Evolutionary conservation across 2,888 invertebrate species (phyloP).

Genomic region (Elmis aenea): DNA sequence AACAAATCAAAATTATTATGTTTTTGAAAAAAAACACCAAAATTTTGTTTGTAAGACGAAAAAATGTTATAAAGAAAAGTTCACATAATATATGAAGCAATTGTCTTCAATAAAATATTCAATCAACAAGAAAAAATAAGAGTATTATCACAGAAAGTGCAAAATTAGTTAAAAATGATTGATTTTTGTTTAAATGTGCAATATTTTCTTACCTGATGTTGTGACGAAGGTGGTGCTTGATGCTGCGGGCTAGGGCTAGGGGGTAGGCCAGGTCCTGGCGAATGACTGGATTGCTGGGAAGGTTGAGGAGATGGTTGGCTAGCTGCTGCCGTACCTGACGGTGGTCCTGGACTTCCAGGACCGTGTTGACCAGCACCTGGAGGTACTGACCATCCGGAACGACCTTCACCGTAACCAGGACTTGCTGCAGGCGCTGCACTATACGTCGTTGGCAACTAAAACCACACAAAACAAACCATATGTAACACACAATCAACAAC

Average conservation of each 20-base stretch:
- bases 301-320: conserved; percentile 46
- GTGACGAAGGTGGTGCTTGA: conserved; percentile 34
- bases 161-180: too few species aligned
- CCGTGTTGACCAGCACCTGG: conserved; percentile 40
- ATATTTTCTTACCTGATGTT: conserved; percentile 34
- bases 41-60: too few species aligned
- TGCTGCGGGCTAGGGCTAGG: conserved; percentile 57
- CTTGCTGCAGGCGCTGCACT: conserved; percentile 39
- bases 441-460: conserved; percentile 43
- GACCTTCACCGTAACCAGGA: conserved; percentile 41
- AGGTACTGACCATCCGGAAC: conserved; percentile 42
- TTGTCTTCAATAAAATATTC: too few species aligned
- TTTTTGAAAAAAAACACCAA: too few species aligned
- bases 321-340: conserved; percentile 38
- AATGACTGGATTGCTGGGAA: conserved; percentile 43
- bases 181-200: too few species aligned
- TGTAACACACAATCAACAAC: too few species aligned
- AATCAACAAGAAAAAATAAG: neutral
- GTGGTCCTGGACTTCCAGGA: conserved; percentile 38
- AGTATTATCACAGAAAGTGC: too few species aligned
- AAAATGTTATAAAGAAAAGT: too few species aligned
- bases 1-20: conserved; percentile 18
- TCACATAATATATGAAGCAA: too few species aligned
- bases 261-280: conserved; percentile 51
- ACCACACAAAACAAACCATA: conserved; percentile 10